Percentiles rank a stretch among this genome's conserved stretches.
These are phyloP conservation scores for Tupaia chinensis DNA, from an alignment of 2,113 vertebrate species.

Conservation along the genomic window DNA sequence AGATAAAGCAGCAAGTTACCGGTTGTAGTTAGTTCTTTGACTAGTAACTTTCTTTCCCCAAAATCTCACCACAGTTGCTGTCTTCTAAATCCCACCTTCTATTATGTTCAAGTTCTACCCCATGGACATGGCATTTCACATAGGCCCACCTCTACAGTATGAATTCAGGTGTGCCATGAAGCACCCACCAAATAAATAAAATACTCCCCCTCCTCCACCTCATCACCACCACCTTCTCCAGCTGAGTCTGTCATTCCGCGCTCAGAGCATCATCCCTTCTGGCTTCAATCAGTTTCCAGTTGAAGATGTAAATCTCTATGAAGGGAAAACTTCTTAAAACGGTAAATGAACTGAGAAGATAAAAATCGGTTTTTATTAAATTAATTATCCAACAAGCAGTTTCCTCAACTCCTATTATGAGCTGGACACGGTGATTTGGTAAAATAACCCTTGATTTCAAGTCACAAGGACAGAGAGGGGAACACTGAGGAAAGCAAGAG, in stretches of 20 bases:
- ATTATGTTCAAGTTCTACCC: background rate
- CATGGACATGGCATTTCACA: background rate
- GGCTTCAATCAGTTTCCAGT: background rate
- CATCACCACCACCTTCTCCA: background rate
- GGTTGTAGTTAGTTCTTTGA: background rate
- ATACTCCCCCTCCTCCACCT: background rate
- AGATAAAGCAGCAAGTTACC: background rate
- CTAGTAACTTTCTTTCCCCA: background rate
- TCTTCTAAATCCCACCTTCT: background rate
- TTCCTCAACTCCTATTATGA: background rate
- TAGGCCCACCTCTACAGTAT: background rate
- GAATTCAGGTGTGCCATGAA: background rate
- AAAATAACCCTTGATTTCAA: constrained; percentile 33
- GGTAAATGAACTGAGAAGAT: constrained; percentile 4
- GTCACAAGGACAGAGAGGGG: background rate
- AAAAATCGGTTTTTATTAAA: constrained; percentile 42
- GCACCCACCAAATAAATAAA: background rate
- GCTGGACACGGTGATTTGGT: background rate
- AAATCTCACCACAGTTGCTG: background rate
- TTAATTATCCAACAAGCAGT: constrained; percentile 19
- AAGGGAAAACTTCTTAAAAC: background rate
- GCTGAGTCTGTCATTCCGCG: background rate
- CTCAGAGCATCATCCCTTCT: background rate
- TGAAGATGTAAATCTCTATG: constrained; percentile 1
- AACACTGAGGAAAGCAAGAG: background rate